phyloP scores from a whole-genome alignment of 2,888 invertebrate species.

The Theretra japonica region DNA sequence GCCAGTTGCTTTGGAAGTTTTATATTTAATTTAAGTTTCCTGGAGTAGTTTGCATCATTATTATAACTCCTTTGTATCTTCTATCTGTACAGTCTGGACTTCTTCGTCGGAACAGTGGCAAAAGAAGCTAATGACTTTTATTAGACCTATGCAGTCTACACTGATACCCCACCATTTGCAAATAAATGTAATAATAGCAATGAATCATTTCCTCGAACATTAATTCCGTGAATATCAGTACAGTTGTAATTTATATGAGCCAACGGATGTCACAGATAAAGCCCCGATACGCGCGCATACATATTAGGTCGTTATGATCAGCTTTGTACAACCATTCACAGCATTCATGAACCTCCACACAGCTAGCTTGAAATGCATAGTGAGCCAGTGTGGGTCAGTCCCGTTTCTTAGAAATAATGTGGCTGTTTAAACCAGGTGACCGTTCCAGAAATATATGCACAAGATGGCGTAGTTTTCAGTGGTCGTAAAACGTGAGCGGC shows the following conservation, averaged over 20 bases:
- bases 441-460: constrained; percentile 30
- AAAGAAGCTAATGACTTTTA: too few species aligned
- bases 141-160: too few species aligned
- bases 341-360: background rate
- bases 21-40: too few species aligned
- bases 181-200: background rate
- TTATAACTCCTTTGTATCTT: too few species aligned
- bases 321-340: background rate
- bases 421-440: constrained; percentile 27
- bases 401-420: constrained; percentile 4
- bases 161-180: too few species aligned
- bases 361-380: background rate
- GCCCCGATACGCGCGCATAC: background rate
- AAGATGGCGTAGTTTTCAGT: constrained; percentile 40
- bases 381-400: too few species aligned
- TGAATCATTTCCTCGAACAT: constrained; percentile 14
- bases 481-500: constrained; percentile 47
- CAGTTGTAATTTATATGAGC: background rate
- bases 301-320: background rate
- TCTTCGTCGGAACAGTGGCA: too few species aligned
- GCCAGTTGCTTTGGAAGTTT: too few species aligned
- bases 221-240: background rate
- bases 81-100: too few species aligned
- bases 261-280: constrained; percentile 20
- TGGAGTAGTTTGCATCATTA: too few species aligned